Conservation (phyloP, 2,888 invertebrate genomes). For the Hymenopus coronatus region DNA sequence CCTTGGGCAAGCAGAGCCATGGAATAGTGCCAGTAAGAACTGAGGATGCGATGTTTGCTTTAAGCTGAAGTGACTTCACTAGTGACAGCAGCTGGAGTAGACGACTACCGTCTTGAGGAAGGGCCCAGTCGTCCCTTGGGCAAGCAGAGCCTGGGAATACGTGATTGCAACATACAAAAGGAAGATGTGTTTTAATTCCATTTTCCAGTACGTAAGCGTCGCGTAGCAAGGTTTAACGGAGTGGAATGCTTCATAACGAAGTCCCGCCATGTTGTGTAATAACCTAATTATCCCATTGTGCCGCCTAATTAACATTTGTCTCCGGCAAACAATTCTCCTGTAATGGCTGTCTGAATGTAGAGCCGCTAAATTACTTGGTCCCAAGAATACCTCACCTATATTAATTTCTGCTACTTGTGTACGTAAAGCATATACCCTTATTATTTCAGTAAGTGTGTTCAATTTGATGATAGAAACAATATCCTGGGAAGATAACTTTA, state of each 20-base stretch:
- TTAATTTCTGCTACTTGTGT: too few species aligned
- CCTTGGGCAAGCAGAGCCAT: too few species aligned
- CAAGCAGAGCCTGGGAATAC: not conserved
- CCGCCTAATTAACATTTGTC: not conserved
- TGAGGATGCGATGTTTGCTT: too few species aligned
- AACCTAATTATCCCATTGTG: not conserved
- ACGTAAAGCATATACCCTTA: too few species aligned
- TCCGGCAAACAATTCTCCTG: not conserved
- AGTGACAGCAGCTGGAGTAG: too few species aligned
- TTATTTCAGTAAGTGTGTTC: too few species aligned
- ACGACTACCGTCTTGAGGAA: not conserved
- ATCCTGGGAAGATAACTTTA: too few species aligned
- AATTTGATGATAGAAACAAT: too few species aligned
- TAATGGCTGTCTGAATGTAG: not conserved
- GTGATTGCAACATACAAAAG: not conserved
- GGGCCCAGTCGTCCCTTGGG: not conserved
- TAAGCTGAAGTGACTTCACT: too few species aligned
- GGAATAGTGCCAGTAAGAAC: too few species aligned
- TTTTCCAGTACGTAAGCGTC: not conserved
- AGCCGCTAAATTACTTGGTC: not conserved
- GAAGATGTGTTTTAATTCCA: not conserved
- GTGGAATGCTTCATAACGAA: not conserved
- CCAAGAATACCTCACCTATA: too few species aligned
- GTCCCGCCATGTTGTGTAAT: not conserved
- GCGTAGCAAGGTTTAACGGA: not conserved